Conservation (phyloP, 2,888 invertebrate genomes). For the Caenorhabditis zanzibari region DNA sequence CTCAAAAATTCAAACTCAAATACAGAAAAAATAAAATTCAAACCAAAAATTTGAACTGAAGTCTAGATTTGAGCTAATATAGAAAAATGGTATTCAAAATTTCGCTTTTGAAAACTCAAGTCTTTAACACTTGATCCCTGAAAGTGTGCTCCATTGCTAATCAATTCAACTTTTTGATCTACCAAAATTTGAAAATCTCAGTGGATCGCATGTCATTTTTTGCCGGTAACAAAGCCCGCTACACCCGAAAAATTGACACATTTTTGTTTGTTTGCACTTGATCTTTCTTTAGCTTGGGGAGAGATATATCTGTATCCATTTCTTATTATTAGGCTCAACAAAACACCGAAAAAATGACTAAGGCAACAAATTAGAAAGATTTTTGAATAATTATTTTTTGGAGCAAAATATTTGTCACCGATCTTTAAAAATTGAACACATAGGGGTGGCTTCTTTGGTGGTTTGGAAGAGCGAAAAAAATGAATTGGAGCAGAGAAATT, state of each 20-base stretch:
- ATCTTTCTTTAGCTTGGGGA: neutral
- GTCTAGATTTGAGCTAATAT: too few species aligned
- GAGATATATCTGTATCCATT: slow-evolving; percentile 22
- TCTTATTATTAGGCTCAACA: slow-evolving; percentile 16
- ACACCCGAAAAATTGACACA: slow-evolving; percentile 15
- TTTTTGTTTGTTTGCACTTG: slow-evolving; percentile 31
- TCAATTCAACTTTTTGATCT: too few species aligned
- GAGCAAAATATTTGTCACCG: neutral
- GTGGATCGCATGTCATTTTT: too few species aligned
- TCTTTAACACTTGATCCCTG: too few species aligned
- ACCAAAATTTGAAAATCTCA: too few species aligned
- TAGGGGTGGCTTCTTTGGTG: slow-evolving; percentile 3
- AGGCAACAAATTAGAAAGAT: neutral
- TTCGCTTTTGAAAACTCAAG: too few species aligned
- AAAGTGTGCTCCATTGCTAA: too few species aligned
- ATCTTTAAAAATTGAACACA: slow-evolving; percentile 1
- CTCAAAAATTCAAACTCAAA: too few species aligned
- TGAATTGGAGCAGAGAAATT: slow-evolving; percentile 6
- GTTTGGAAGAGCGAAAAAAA: neutral
- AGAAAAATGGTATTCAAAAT: too few species aligned
- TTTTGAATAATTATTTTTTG: neutral
- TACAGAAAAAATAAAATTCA: too few species aligned
- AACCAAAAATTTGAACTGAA: too few species aligned
- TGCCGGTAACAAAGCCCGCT: neutral
- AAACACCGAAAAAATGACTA: slow-evolving; percentile 10